Base-by-base conservation (phyloP, 2,113 vertebrate genomes). In the Morone saxatilis region DNA sequence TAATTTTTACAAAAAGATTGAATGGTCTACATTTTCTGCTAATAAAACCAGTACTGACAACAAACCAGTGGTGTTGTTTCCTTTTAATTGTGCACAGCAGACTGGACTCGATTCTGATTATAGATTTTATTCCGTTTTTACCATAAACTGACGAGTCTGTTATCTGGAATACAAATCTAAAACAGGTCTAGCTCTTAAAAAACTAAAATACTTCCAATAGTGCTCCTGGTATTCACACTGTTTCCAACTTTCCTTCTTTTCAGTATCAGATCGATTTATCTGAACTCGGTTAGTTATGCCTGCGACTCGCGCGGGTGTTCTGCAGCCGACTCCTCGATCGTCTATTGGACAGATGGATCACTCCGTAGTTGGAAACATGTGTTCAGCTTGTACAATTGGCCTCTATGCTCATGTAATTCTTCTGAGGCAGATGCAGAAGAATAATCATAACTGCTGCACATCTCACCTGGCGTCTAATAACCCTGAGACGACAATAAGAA, bases 231-330 rank as follows among this genome's bases (percentile, higher is more conserved):
- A 25, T 25, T 25, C 25, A 25, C 25, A 25, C 25, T 25, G 31
- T 4, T 31, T 31, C 31, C 31, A 31, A 31, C 31, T 31, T 31
- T 31, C 31, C 31, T 31, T 48, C 1, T 7, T 45, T 22, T 41
- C 1, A 5, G n/a, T 12, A 6, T 14, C 38, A 1, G 36, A 9
- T 13, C 50, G 84, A 89, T 7, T 83, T 83, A 14, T 91, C 90
- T 79, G 0, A 2, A 48, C 5, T 95, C 90, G 40, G 88, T 85
- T 94, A 71, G 7, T 88, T 71, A 3, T 83, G 93, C 4, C 95
- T 95, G 90, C 20, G 17, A 73, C 54, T 85, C 72, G 85, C 93
- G 93, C 93, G 89, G 88, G 86, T 85, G 68, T 84, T 88, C 59
- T 20, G 2, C 3, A 36, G 69, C 9, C n/a, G 43, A 41, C 67